Conservation (phyloP, 1,140 invertebrate species). For the Chionoecetes opilio region DNA sequence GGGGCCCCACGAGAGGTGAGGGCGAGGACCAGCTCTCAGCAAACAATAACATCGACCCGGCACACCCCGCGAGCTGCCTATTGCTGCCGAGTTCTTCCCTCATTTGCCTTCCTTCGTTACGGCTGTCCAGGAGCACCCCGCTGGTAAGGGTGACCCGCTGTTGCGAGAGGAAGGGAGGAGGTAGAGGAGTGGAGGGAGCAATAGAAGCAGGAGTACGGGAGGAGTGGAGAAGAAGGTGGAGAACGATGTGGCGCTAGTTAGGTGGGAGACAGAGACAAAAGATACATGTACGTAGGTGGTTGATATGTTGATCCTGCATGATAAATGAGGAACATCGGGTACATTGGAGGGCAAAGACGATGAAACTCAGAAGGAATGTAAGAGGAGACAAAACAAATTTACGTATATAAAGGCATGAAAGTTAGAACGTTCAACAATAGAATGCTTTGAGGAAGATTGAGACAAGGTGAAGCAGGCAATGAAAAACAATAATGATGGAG, state of each 20-base stretch:
- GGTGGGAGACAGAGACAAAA: no score
- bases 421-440: no score
- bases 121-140: not conserved
- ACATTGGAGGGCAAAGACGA: no score
- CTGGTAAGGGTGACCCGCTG: not conserved
- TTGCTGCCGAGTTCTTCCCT: not conserved
- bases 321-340: no score
- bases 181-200: not conserved
- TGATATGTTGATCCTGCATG: not conserved
- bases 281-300: not conserved
- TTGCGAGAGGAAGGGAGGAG: not conserved
- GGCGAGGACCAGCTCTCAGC: conserved; percentile 7
- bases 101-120: conserved; percentile 55
- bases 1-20: not conserved
- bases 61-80: not conserved
- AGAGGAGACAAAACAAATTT: no score
- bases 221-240: not conserved
- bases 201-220: not conserved
- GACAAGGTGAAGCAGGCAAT: no score
- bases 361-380: no score
- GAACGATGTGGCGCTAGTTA: no score
- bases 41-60: conserved; percentile 53
- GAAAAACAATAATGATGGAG: no score
- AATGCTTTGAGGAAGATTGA: no score
- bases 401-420: no score